phyloP scores from a whole-genome alignment of 2,113 vertebrate genomes.

The Antechinus stuartii region DNA sequence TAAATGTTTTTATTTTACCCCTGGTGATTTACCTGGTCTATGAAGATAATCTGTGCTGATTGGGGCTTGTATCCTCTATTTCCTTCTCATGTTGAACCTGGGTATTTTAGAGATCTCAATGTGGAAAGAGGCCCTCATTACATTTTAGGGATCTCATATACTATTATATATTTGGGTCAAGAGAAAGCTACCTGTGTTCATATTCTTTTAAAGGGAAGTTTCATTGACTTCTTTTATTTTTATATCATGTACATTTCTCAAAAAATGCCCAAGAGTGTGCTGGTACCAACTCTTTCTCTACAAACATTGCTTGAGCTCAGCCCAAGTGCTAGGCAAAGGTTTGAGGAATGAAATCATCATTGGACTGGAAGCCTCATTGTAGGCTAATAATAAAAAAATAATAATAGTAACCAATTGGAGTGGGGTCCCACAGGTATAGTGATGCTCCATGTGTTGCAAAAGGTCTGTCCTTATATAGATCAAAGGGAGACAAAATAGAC shows the following conservation, averaged over 20 bases:
- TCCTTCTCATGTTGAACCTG: not conserved
- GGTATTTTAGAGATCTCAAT: not conserved
- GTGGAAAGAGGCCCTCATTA: not conserved
- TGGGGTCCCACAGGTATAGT: not conserved
- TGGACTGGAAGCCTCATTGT: not conserved
- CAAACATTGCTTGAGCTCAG: not conserved
- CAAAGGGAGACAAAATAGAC: not conserved
- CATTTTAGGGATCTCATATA: not conserved
- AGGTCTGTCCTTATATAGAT: not conserved
- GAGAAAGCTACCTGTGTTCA: not conserved
- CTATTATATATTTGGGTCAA: not conserved
- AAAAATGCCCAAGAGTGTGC: not conserved
- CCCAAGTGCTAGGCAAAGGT: not conserved
- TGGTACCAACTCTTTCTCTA: not conserved
- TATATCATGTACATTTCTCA: not conserved
- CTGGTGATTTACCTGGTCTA: not conserved
- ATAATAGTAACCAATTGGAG: not conserved
- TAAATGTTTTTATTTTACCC: not conserved
- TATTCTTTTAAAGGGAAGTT: not conserved
- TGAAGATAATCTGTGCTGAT: not conserved
- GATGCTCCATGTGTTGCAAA: too few relatives aligned
- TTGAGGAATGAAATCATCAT: not conserved
- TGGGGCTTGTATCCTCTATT: not conserved
- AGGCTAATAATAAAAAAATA: not conserved
- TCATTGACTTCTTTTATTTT: not conserved